Conservation (phyloP, 2,113 vertebrate genomes). For the Mesitornis unicolor region DNA sequence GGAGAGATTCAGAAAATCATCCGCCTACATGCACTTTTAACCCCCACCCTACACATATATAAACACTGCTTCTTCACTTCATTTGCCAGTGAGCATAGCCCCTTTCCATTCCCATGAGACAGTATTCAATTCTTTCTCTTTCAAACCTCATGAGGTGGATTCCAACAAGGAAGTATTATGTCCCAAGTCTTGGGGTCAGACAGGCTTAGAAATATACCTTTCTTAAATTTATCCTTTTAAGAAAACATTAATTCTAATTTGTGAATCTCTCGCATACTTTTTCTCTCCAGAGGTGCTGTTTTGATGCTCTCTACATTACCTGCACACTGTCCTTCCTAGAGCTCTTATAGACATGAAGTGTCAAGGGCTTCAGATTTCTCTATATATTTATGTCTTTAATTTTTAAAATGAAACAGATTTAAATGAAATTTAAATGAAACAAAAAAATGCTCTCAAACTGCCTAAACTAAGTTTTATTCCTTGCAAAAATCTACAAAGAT, state of each 20-base stretch:
- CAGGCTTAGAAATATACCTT: not conserved
- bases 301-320: not conserved
- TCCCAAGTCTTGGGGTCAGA: not conserved
- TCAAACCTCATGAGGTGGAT: not conserved
- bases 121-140: not conserved
- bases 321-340: not conserved
- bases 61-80: not conserved
- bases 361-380: not conserved
- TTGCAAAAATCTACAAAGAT: not conserved
- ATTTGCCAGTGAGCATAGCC: not conserved
- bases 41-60: not conserved
- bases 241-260: not conserved
- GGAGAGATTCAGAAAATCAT: not conserved
- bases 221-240: not conserved
- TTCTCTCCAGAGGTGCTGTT: not conserved
- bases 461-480: not conserved
- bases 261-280: not conserved
- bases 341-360: not conserved
- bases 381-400: not conserved
- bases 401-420: not conserved
- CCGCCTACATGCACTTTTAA: not conserved
- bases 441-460: not conserved
- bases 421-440: no score
- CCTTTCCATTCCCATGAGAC: not conserved
- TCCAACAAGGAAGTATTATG: not conserved